phyloP scores from a whole-genome alignment of 2,797 vertebrate species.

The Anniella stebbinsi region DNA sequence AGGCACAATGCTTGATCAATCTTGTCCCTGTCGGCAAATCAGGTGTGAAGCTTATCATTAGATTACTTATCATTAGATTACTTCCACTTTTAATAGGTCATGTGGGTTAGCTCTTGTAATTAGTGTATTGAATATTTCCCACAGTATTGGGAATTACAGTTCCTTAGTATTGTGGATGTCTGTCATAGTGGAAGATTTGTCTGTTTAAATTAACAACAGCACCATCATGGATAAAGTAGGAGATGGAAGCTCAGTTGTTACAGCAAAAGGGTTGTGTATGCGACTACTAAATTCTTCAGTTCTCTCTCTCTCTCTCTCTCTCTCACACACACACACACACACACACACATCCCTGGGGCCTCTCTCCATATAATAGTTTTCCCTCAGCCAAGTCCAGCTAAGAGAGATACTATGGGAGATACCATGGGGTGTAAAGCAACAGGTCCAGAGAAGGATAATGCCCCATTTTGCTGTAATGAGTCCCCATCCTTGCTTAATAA shows the following conservation, averaged over 20 bases:
- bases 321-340: too few species aligned
- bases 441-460: too few species aligned
- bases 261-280: background rate
- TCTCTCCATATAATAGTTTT: background rate
- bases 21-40: background rate
- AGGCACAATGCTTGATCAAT: background rate
- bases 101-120: background rate
- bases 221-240: background rate
- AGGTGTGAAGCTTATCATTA: conserved; percentile 1
- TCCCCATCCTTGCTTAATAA: background rate
- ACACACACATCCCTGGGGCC: background rate
- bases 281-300: background rate
- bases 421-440: too few species aligned
- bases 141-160: background rate
- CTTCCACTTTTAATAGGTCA: background rate
- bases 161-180: background rate
- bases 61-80: conserved; percentile 7
- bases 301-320: too few species aligned
- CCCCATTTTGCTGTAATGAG: background rate
- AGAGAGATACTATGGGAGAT: background rate
- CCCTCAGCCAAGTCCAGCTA: background rate
- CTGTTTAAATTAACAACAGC: background rate
- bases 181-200: background rate
- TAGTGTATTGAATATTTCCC: background rate
- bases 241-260: background rate